Evolutionary conservation across 37 sponge, comb jelly and placozoan species (phyloP).

Genomic region (Bolinopsis microptera): DNA sequence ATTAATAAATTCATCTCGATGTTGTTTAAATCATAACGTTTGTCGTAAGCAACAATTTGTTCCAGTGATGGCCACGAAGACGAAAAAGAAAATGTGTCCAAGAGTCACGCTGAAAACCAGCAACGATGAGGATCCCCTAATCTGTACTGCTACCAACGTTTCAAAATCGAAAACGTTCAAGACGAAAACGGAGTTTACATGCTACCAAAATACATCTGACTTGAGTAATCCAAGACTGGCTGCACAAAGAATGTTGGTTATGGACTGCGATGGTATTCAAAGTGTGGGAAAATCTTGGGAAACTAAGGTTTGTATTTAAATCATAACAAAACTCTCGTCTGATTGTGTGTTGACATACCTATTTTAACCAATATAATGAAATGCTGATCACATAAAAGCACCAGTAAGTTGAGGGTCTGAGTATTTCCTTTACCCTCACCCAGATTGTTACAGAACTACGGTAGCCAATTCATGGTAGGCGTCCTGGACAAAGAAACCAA

Average conservation of each 20-base stretch:
- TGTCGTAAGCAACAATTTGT: too few relatives aligned
- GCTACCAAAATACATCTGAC: slow-evolving; percentile 64
- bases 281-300: slow-evolving; percentile 60
- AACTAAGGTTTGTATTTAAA: slow-evolving; percentile 37
- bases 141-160: background rate
- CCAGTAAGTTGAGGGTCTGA: too few relatives aligned
- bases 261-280: slow-evolving; percentile 58
- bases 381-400: too few relatives aligned
- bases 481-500: slow-evolving; percentile 14
- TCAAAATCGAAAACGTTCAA: background rate
- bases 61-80: background rate
- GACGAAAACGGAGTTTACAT: background rate
- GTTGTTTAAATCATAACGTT: too few relatives aligned
- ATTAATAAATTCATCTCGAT: too few relatives aligned
- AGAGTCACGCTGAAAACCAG: background rate
- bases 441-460: slow-evolving; percentile 22
- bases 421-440: too few relatives aligned
- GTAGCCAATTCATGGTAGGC: slow-evolving; percentile 52
- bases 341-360: background rate
- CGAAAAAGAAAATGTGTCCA: background rate
- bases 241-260: slow-evolving; percentile 28
- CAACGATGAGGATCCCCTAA: background rate
- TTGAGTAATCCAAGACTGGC: slow-evolving; percentile 30
- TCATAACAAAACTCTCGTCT: background rate
- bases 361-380: background rate